Conservation (phyloP, 2,113 vertebrate species). For the Sapayoa aenigma region DNA sequence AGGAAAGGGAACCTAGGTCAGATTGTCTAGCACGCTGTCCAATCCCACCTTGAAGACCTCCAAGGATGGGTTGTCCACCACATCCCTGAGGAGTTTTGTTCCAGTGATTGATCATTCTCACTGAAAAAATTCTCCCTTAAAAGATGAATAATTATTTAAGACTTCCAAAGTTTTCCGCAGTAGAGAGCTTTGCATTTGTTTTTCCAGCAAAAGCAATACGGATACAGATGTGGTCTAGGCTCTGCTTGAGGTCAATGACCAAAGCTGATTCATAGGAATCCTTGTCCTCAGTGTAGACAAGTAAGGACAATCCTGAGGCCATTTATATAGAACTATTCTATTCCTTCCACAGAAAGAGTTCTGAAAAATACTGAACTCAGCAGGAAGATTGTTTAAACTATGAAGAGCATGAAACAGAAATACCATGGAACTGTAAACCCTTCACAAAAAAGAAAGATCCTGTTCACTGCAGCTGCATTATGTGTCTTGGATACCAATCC, state of each 20-base stretch:
- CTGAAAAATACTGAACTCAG: background rate
- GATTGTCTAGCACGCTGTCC: background rate
- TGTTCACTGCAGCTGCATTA: fast-evolving
- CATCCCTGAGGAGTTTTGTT: background rate
- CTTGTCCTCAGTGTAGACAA: background rate
- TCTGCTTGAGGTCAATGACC: background rate
- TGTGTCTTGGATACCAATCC: background rate
- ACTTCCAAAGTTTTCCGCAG: background rate
- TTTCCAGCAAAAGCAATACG: background rate
- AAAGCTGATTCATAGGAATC: background rate
- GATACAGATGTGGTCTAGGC: background rate
- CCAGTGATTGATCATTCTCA: background rate
- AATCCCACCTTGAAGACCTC: background rate
- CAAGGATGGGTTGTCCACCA: background rate
- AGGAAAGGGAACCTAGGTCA: background rate
- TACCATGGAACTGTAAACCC: background rate
- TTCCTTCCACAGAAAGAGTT: background rate
- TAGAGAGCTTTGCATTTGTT: background rate
- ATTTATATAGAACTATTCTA: background rate
- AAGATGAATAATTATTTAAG: background rate
- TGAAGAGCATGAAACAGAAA: background rate
- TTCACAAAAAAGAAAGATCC: background rate
- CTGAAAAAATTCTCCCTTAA: background rate
- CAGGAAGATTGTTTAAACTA: background rate
- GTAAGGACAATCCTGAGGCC: background rate